These are phyloP conservation scores for Dromiciops gliroides DNA, from an alignment of 2,113 vertebrate genomes.

Conservation along the genomic window DNA sequence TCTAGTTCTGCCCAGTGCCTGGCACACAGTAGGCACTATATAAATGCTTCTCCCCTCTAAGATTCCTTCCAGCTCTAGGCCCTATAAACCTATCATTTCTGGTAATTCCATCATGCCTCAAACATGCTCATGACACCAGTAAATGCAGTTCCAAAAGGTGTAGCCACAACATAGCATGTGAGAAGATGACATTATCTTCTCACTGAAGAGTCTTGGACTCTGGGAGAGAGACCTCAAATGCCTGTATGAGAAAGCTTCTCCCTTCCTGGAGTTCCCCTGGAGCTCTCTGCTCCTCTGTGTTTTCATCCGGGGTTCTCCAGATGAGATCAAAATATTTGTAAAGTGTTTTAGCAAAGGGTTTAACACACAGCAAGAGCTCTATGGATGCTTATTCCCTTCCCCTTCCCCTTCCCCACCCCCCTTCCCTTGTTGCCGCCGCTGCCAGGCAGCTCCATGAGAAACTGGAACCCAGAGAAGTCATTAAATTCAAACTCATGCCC, in stretches of 20 bases:
- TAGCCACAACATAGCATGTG: neutral
- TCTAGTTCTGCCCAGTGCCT: neutral
- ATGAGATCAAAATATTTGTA: no score
- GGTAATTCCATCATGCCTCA: neutral
- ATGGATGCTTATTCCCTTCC: no score
- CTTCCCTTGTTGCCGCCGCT: no score
- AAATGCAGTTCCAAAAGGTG: neutral
- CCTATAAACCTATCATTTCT: neutral
- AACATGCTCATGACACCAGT: neutral
- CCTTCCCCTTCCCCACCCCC: no score
- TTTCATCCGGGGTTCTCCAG: neutral
- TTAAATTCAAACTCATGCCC: neutral
- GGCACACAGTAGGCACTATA: neutral
- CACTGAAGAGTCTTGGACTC: no score
- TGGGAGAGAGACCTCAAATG: neutral
- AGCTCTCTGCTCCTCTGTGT: neutral
- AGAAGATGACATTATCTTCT: neutral
- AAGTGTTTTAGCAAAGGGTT: no score
- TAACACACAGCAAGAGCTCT: no score
- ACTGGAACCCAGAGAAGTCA: neutral
- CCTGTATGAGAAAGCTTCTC: neutral
- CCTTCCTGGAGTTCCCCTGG: neutral
- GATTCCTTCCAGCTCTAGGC: neutral
- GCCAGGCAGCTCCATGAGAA: no score
- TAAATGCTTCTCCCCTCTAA: neutral